A percentile compares a stretch with the other conserved stretches of the same genome.
Conservation (phyloP, 2,797 vertebrate genomes). For the Steatocranus sp. region DNA sequence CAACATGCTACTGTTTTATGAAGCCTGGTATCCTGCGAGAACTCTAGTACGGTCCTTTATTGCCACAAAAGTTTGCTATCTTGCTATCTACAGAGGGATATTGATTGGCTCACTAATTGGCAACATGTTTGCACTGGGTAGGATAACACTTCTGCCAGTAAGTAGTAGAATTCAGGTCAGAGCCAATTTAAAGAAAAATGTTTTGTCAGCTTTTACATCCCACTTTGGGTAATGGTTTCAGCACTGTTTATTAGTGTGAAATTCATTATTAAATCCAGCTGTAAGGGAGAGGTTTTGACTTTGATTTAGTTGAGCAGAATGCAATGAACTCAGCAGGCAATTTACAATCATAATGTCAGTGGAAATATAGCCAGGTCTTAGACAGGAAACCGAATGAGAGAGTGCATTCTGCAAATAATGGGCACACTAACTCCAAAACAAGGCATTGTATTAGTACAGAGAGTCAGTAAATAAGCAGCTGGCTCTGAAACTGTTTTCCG, state of each 20-base stretch:
- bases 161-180: neutral
- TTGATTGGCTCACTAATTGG: conserved; percentile 54
- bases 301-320: conserved; percentile 1
- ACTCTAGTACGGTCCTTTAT: neutral
- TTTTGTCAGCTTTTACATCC: conserved; percentile 28
- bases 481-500: conserved; percentile 35
- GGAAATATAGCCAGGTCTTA: conserved; percentile 10
- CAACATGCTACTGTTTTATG: neutral
- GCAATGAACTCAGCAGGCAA: neutral
- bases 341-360: conserved; percentile 1
- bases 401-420: conserved; percentile 25
- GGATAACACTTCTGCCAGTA: neutral
- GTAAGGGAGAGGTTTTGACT: neutral
- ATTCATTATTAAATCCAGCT: conserved; percentile 7
- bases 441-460: conserved; percentile 34
- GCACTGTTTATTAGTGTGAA: conserved; percentile 8
- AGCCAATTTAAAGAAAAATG: conserved; percentile 37
- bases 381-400: neutral
- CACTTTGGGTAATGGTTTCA: conserved; percentile 3
- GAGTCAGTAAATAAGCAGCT: conserved; percentile 54
- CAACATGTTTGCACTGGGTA: conserved; percentile 21
- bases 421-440: conserved; percentile 26
- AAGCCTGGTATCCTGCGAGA: neutral
- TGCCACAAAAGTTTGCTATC: conserved; percentile 15
- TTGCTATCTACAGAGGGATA: conserved; percentile 8